These are phyloP conservation scores for Protobothrops flavoviridis DNA, from an alignment of 2,113 vertebrate genomes.

Conservation along the genomic window DNA sequence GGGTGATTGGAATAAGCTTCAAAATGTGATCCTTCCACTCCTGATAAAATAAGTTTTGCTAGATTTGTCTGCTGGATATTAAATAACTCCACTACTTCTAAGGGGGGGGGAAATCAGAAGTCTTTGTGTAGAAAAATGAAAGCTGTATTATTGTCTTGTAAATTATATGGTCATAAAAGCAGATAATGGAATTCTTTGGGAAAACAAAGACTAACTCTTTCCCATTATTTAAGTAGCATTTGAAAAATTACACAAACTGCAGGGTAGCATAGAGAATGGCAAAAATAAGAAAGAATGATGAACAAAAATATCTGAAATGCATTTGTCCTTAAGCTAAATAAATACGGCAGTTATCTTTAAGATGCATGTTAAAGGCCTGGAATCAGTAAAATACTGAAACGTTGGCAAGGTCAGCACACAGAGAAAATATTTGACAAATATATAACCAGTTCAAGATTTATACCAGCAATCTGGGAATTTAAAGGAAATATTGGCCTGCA, in stretches of 20 bases:
- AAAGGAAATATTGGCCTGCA: constrained; percentile 34
- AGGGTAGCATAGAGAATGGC: constrained; percentile 28
- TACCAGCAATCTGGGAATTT: neutral
- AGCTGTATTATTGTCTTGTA: constrained; percentile 52
- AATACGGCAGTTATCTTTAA: constrained; percentile 48
- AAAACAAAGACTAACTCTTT: constrained; percentile 60
- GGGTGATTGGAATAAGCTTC: neutral
- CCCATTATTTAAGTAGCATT: constrained; percentile 36
- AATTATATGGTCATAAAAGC: constrained; percentile 59
- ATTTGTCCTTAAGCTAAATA: constrained; percentile 54
- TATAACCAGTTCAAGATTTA: neutral
- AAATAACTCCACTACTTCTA: constrained; percentile 22
- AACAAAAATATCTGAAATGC: constrained; percentile 25
- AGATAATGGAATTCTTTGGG: constrained; percentile 62
- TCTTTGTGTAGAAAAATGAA: constrained; percentile 48
- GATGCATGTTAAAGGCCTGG: constrained; percentile 50
- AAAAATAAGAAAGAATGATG: constrained; percentile 43
- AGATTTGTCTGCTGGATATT: constrained; percentile 13
- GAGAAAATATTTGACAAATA: constrained; percentile 29
- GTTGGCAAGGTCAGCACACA: constrained; percentile 38
- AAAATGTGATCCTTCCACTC: neutral
- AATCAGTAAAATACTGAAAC: neutral
- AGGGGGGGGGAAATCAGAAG: neutral
- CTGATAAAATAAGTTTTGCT: neutral
- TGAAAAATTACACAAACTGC: constrained; percentile 49